These are phyloP conservation scores for Chamaedrilus cognettii DNA, from an alignment of 2,888 invertebrate species.

Conservation along the genomic window DNA sequence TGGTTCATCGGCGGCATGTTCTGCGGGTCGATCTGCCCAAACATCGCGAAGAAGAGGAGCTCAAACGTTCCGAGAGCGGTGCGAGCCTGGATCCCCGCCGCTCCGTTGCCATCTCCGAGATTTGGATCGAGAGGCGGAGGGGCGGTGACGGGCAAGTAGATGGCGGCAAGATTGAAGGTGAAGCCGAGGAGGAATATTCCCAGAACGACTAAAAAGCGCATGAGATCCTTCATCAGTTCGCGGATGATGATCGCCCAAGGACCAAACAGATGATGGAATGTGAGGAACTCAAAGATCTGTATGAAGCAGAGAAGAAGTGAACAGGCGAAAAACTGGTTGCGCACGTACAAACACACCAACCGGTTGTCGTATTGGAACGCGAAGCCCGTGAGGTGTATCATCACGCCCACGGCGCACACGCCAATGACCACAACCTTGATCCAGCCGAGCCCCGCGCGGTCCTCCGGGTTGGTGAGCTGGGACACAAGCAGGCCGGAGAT, in stretches of 20 bases:
- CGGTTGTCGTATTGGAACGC: conserved; percentile 64
- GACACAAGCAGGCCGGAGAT: conserved; percentile 91
- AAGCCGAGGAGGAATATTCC: conserved; percentile 99
- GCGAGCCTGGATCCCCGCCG: conserved; percentile 36
- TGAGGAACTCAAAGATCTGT: conserved; percentile 91
- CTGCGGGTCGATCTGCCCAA: conserved; percentile 80
- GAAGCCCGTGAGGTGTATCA: conserved; percentile 77
- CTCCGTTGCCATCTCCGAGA: conserved; percentile 43
- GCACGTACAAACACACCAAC: conserved; percentile 75
- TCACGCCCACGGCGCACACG: conserved; percentile 66
- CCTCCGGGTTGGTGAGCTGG: conserved; percentile 96
- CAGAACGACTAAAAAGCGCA: conserved; percentile 92
- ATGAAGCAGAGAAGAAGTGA: conserved; percentile 96
- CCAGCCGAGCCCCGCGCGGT: conserved; percentile 95
- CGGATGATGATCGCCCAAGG: conserved; percentile 99
- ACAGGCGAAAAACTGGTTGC: conserved; percentile 96
- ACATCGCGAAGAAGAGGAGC: conserved; percentile 96
- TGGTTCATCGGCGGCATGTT: conserved; percentile 63
- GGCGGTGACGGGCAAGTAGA: conserved; percentile 89
- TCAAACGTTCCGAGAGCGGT: conserved; percentile 79
- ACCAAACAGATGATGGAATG: conserved; percentile 98
- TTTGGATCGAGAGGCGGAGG: conserved; percentile 58
- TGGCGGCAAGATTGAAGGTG: conserved; percentile 72
- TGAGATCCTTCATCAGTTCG: conserved; percentile 71
- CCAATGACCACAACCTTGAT: conserved; percentile 71